Evolutionary conservation across 1,140 invertebrate genomes (phyloP).

Genomic region (Orchesella cincta): DNA sequence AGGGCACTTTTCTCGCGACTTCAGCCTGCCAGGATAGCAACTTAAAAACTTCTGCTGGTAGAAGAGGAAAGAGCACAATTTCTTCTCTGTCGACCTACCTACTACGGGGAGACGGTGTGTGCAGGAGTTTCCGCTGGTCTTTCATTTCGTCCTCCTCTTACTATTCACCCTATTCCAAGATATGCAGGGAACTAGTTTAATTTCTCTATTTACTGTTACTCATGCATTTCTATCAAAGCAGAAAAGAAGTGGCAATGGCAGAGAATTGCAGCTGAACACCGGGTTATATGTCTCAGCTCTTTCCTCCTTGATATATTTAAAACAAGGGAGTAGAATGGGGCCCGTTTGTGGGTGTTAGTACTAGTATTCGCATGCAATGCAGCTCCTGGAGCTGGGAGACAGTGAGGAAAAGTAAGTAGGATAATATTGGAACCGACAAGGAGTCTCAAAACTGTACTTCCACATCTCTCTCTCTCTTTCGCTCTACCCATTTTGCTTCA

Average conservation of each 20-base stretch:
- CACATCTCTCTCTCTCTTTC: no score
- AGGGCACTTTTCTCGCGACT: background rate
- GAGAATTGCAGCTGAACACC: no score
- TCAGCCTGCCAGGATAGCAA: background rate
- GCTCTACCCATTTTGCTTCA: background rate
- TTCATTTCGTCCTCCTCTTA: background rate
- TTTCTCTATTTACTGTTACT: conserved; percentile 6
- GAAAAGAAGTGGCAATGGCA: background rate
- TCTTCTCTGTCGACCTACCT: background rate
- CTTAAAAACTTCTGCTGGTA: no score
- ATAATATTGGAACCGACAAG: conserved; percentile 15
- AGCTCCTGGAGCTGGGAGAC: no score
- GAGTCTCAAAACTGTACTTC: background rate
- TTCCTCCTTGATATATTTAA: no score
- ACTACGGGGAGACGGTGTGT: no score
- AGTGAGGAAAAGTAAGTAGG: conserved; percentile 4
- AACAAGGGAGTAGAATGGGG: no score
- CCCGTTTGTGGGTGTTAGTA: no score
- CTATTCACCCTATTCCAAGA: background rate
- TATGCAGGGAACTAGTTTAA: background rate
- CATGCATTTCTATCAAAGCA: background rate
- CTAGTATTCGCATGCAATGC: no score
- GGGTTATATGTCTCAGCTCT: no score
- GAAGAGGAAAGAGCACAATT: no score
- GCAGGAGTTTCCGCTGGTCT: no score